Evolutionary conservation across 2,888 invertebrate genomes (phyloP).

Genomic region (Orthonychiurus folsomi): DNA sequence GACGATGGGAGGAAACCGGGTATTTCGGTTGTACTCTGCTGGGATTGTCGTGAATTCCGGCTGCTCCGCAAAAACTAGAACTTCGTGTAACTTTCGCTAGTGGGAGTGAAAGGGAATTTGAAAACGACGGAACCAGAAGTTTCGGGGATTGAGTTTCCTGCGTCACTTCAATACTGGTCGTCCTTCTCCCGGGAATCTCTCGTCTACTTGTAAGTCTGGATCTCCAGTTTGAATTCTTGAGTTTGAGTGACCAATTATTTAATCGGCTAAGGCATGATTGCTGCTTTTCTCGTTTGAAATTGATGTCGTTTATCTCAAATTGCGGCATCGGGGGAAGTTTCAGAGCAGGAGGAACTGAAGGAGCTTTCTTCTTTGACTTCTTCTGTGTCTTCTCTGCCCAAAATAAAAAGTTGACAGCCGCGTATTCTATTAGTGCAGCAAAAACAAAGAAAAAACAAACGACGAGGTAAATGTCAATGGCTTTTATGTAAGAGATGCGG

Average conservation of each 20-base stretch:
- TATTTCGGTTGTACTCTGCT: slow-evolving; percentile 16
- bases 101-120: slow-evolving; percentile 12
- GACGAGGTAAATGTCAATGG: slow-evolving; percentile 50
- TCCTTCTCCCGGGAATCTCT: not conserved
- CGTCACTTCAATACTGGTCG: not conserved
- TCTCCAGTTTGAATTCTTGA: slow-evolving; percentile 6
- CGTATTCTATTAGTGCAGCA: slow-evolving; percentile 52
- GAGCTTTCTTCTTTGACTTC: slow-evolving; percentile 41
- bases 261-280: not conserved
- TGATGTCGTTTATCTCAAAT: not conserved
- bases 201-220: not conserved
- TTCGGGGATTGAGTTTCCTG: slow-evolving; percentile 14
- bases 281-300: not conserved
- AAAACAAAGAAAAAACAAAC: slow-evolving; percentile 54
- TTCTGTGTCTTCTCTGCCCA: slow-evolving; percentile 50
- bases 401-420: slow-evolving; percentile 53
- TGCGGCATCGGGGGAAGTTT: not conserved
- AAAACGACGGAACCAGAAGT: slow-evolving; percentile 15
- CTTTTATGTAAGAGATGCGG: slow-evolving; percentile 46
- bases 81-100: slow-evolving; percentile 32
- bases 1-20: slow-evolving; percentile 21
- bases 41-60: slow-evolving; percentile 22
- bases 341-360: not conserved
- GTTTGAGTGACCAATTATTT: slow-evolving; percentile 1
- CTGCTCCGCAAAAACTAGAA: slow-evolving; percentile 39